Conservation (phyloP, 2,797 vertebrate species). For the Amphiprion clarkii region DNA sequence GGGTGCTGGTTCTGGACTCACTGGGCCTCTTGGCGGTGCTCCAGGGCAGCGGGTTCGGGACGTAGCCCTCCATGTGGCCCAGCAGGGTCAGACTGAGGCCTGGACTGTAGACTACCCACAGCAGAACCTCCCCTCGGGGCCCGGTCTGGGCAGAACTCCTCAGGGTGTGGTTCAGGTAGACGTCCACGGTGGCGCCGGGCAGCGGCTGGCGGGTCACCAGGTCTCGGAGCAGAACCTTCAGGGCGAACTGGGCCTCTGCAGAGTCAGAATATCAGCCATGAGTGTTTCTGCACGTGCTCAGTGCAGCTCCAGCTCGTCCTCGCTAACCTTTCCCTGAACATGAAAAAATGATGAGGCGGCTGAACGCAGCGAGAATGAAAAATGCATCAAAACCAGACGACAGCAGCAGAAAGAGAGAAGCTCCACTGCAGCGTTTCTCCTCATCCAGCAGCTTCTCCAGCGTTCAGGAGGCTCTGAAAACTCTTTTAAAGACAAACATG, state of each 20-base stretch:
- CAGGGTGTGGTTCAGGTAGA: constrained; percentile 91
- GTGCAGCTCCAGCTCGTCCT: constrained; percentile 12
- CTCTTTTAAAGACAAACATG: not conserved
- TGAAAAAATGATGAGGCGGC: constrained; percentile 80
- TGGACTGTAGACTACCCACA: constrained; percentile 87
- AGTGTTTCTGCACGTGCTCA: constrained; percentile 29
- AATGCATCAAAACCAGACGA: constrained; percentile 66
- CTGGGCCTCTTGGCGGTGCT: constrained; percentile 91
- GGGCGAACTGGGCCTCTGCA: constrained; percentile 86
- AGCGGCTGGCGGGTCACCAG: constrained; percentile 89
- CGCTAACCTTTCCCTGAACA: constrained; percentile 66
- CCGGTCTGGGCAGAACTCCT: constrained; percentile 86
- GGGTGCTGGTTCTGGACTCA: constrained; percentile 72
- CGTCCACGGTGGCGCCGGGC: constrained; percentile 86
- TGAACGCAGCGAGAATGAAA: constrained; percentile 51
- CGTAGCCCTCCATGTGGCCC: constrained; percentile 90
- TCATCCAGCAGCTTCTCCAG: not conserved
- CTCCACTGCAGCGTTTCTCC: not conserved
- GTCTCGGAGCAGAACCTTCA: constrained; percentile 94
- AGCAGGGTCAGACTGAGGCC: constrained; percentile 89
- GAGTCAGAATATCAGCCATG: not conserved
- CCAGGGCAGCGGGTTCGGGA: constrained; percentile 91
- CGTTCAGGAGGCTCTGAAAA: not conserved
- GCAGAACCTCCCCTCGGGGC: constrained; percentile 86
- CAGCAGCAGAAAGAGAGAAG: constrained; percentile 1